Evolutionary conservation across 2,113 vertebrate species (phyloP), one percentile per base, ranked within the genome.

Genomic region (Eublepharis macularius): DNA sequence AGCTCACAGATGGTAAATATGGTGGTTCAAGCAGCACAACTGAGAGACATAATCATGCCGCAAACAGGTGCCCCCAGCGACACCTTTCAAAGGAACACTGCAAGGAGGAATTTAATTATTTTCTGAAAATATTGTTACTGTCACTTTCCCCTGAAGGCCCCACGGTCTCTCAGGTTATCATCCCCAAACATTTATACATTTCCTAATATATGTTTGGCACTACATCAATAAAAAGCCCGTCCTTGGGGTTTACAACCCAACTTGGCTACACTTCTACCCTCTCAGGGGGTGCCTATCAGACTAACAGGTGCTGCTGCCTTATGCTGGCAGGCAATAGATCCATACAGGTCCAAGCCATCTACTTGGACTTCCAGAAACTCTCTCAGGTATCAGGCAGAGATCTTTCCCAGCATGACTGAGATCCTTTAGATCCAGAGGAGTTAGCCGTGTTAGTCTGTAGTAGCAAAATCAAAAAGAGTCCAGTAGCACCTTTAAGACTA

Each of bases 41-140:
- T 26, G 2, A 17, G 24, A 26, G 21, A 5, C 10, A 45, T 11
- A 32, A 24, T 1, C 19, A n/a, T 1, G 21, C n/a, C 3, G 1
- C 3, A 21, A 34, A 34, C 3, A 14, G 60, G 34, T n/a, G 4
- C n/a, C 14, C 79, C 68, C 47, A 36, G 24, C 75, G 12, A 36
- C 36, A 4, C 1, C 26, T 41, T 12, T 24, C 0, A 47, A 12
- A 54, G 66, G 66, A 51, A 39, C 45, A 36, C 24, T 34, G n/a
- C 45, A 32, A 19, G 24, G 7, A 8, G 80, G 80, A 4, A 81
- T 36, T 49, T 60, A 57, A 17, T 57, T 57, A 17, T 57, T 57
- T 57, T 4, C 54, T 57, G 17, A 57, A 57, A 57, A 57, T 57
- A 60, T 21, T 60, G 57, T 60, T 60, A 60, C 5, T 24, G 21